Evolutionary conservation across 2,797 vertebrate species (phyloP).

Genomic region (Austrolebias charrua): DNA sequence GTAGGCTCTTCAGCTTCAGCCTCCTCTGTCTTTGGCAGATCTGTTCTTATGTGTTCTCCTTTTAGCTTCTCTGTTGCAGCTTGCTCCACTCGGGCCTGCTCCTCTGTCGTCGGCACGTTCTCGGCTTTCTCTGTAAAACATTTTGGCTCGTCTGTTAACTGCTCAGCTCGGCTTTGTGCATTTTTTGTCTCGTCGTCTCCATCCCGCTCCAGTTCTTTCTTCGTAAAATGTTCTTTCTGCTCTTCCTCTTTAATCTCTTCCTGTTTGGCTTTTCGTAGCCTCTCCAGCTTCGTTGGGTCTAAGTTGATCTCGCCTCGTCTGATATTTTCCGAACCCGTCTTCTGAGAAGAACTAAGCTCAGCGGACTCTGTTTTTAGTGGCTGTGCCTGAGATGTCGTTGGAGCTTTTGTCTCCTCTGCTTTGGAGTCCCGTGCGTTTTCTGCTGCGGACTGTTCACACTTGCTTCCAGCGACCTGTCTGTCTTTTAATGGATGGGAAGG

Average conservation of each 20-base stretch:
- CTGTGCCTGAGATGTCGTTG: conserved; percentile 45
- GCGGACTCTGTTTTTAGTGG: conserved; percentile 42
- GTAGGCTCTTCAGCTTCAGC: conserved; percentile 32
- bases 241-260: conserved; percentile 20
- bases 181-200: conserved; percentile 27
- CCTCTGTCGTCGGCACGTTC: conserved; percentile 26
- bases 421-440: conserved; percentile 42
- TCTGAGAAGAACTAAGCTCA: conserved; percentile 51
- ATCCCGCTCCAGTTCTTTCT: conserved; percentile 21
- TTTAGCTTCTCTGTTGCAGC: conserved; percentile 44
- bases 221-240: conserved; percentile 13
- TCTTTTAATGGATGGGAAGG: conserved; percentile 26
- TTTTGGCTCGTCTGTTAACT: conserved; percentile 30
- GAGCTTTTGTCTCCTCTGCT: conserved; percentile 43
- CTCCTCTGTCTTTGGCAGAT: conserved; percentile 26
- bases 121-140: conserved; percentile 33
- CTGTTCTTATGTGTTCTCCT: conserved; percentile 49
- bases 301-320: conserved; percentile 32
- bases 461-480: conserved; percentile 37
- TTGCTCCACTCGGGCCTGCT: conserved; percentile 42
- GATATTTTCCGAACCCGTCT: conserved; percentile 38
- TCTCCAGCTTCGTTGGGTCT: conserved; percentile 28
- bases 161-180: conserved; percentile 29
- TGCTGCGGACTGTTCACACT: conserved; percentile 32
- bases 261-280: conserved; percentile 18